These are phyloP conservation scores for Poecilia velifera DNA, from an alignment of 2,797 vertebrate species.

Conservation along the genomic window DNA sequence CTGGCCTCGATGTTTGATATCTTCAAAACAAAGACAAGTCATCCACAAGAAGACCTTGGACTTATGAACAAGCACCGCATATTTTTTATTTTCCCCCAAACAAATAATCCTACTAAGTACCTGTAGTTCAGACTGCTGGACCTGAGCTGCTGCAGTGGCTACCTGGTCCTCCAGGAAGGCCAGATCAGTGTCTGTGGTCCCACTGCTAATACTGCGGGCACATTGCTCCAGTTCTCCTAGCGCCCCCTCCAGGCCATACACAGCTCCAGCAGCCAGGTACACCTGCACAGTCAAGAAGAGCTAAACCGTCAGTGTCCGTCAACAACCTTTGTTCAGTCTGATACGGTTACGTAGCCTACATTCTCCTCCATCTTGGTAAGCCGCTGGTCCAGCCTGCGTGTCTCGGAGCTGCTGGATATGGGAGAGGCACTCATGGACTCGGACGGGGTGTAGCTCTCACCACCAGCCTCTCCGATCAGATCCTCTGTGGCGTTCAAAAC, in stretches of 20 bases:
- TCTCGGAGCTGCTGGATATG: constrained; percentile 84
- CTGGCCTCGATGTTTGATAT: constrained; percentile 97
- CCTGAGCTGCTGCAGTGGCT: constrained; percentile 93
- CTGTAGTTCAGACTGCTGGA: constrained; percentile 95
- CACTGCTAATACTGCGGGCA: constrained; percentile 88
- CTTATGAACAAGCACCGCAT: not conserved
- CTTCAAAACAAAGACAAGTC: constrained; percentile 67
- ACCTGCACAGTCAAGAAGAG: constrained; percentile 79
- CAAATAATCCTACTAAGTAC: constrained; percentile 61
- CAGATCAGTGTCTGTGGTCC: constrained; percentile 88
- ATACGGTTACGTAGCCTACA: constrained; percentile 76
- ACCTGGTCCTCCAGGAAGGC: constrained; percentile 95
- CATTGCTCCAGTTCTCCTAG: constrained; percentile 90
- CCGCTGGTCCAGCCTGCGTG: constrained; percentile 87
- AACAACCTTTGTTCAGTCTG: not conserved
- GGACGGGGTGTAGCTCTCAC: constrained; percentile 76
- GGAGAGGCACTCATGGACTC: constrained; percentile 75
- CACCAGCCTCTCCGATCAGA: constrained; percentile 89
- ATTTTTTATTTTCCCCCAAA: not conserved
- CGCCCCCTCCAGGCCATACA: constrained; percentile 93
- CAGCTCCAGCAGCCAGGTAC: constrained; percentile 92
- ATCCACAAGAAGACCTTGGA: not conserved
- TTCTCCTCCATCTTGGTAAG: constrained; percentile 97
- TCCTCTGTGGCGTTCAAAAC: constrained; percentile 97
- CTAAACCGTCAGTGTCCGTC: not conserved